Percentiles rank a stretch among this genome's conserved stretches.
phyloP scores from a whole-genome alignment of 2,113 vertebrate species.

The Saguinus midas region DNA sequence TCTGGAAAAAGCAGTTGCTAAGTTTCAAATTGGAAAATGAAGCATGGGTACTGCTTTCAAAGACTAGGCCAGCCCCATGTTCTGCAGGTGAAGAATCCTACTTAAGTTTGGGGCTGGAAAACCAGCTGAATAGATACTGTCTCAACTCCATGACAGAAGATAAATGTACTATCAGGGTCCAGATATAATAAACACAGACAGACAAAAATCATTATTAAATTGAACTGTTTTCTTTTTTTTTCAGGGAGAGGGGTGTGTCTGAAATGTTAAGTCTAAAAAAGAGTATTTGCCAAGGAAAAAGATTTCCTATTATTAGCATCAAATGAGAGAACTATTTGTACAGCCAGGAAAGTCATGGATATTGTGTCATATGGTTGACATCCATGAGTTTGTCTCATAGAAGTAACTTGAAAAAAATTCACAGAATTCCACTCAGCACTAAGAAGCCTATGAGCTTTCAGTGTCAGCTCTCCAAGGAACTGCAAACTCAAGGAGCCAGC shows the following conservation, averaged over 20 bases:
- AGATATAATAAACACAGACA: background rate
- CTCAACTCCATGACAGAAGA: background rate
- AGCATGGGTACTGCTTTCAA: background rate
- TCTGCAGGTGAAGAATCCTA: background rate
- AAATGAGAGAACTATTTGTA: constrained; percentile 10
- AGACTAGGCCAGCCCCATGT: background rate
- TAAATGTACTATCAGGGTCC: background rate
- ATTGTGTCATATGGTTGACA: background rate
- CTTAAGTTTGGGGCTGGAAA: constrained; percentile 19
- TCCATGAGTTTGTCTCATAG: constrained; percentile 12
- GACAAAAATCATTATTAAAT: background rate
- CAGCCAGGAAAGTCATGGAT: background rate
- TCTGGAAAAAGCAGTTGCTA: background rate
- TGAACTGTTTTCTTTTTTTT: background rate
- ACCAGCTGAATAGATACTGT: background rate
- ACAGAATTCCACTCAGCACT: background rate
- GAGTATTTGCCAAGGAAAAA: background rate
- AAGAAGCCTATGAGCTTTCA: background rate
- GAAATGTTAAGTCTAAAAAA: background rate
- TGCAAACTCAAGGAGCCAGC: background rate
- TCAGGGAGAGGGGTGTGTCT: background rate
- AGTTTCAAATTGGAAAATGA: background rate
- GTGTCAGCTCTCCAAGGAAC: background rate
- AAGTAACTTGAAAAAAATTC: constrained; percentile 20
- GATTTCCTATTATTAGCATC: constrained; percentile 3